phyloP scores from a whole-genome alignment of 2,888 invertebrate genomes.

The Parnassius apollo region DNA sequence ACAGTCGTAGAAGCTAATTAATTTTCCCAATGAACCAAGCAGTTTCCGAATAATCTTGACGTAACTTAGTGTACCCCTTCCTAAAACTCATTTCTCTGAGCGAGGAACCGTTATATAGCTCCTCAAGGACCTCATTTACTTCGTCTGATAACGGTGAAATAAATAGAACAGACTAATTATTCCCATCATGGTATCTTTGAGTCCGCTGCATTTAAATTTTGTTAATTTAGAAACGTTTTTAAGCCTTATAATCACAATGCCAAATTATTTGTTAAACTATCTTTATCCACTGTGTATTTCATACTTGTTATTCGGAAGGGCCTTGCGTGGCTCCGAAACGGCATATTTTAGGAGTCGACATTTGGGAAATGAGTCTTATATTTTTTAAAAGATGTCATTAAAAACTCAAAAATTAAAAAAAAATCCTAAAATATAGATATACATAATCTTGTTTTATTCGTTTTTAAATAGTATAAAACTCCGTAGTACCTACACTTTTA shows the following conservation, averaged over 20 bases:
- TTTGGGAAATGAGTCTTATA: too few relatives aligned
- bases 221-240: slow-evolving; percentile 10
- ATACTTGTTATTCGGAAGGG: too few relatives aligned
- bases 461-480: too few relatives aligned
- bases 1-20: slow-evolving; percentile 21
- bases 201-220: slow-evolving; percentile 16
- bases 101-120: slow-evolving; percentile 19
- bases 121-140: slow-evolving; percentile 21
- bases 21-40: slow-evolving; percentile 20
- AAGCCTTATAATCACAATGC: slow-evolving; percentile 39
- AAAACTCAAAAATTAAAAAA: too few relatives aligned
- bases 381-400: too few relatives aligned
- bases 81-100: slow-evolving; percentile 22
- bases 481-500: too few relatives aligned
- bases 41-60: slow-evolving; percentile 24
- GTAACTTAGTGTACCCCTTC: slow-evolving; percentile 22
- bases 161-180: slow-evolving; percentile 25
- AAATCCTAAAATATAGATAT: too few relatives aligned
- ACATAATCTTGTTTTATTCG: too few relatives aligned
- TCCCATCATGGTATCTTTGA: slow-evolving; percentile 16
- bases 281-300: too few relatives aligned
- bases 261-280: slow-evolving; percentile 15
- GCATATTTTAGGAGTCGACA: too few relatives aligned
- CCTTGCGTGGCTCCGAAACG: too few relatives aligned
- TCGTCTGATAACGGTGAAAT: slow-evolving; percentile 23